Evolutionary conservation across 2,797 vertebrate genomes (phyloP).

Genomic region (Chloroceryle amazona): DNA sequence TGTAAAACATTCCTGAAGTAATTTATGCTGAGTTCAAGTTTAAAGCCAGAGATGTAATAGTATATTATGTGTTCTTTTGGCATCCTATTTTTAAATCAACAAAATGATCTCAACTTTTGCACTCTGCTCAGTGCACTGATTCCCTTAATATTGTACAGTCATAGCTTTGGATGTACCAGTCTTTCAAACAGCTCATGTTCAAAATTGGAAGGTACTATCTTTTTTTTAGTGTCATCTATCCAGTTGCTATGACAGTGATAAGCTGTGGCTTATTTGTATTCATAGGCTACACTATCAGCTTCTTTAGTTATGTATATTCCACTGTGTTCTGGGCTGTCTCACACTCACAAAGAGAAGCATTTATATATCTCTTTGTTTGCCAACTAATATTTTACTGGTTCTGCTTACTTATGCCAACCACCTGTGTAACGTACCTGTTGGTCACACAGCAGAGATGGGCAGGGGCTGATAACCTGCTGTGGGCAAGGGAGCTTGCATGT

Average conservation of each 20-base stretch:
- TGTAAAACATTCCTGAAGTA: constrained; percentile 72
- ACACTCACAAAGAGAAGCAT: not conserved
- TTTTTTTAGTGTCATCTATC: not conserved
- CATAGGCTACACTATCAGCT: not conserved
- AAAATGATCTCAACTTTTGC: constrained; percentile 35
- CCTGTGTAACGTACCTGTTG: not conserved
- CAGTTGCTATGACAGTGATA: not conserved
- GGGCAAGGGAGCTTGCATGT: not conserved
- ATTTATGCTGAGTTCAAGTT: constrained; percentile 73
- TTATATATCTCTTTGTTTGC: not conserved
- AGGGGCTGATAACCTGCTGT: not conserved
- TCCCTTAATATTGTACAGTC: not conserved
- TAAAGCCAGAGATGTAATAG: constrained; percentile 57
- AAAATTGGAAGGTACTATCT: not conserved
- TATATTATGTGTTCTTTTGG: constrained; percentile 60
- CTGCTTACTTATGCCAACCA: not conserved
- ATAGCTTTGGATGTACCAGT: not conserved
- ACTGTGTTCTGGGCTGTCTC: not conserved
- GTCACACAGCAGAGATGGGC: not conserved
- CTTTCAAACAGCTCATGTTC: not conserved
- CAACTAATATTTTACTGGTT: not conserved
- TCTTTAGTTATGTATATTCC: not conserved
- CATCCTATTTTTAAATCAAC: constrained; percentile 62
- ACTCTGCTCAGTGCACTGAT: not conserved
- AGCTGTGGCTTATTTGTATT: not conserved